Evolutionary conservation across 2,888 invertebrate genomes (phyloP).

Genomic region (Harpagoxenus sublaevis): DNA sequence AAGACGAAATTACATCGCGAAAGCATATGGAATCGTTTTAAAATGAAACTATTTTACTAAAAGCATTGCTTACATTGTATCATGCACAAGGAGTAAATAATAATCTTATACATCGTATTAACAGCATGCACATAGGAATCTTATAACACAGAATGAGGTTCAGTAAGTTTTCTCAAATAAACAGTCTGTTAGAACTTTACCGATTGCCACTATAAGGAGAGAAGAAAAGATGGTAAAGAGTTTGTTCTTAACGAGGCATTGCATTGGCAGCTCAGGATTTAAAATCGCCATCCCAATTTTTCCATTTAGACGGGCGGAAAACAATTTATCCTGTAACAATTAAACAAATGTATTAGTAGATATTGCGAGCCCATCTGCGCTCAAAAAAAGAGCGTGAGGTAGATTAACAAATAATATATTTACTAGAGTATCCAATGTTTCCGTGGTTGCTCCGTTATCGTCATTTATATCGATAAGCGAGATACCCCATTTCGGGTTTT

Average conservation of each 20-base stretch:
- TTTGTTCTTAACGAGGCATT: slow-evolving; percentile 89
- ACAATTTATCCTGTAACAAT: slow-evolving; percentile 87
- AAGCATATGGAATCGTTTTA: slow-evolving; percentile 27
- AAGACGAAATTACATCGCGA: slow-evolving; percentile 12
- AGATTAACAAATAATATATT: slow-evolving; percentile 50
- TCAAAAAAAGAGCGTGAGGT: not conserved
- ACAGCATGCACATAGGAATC: slow-evolving; percentile 40
- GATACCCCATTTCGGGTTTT: slow-evolving; percentile 92
- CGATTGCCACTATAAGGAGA: slow-evolving; percentile 85
- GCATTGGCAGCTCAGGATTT: slow-evolving; percentile 89
- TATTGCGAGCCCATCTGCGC: not conserved
- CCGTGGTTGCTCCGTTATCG: slow-evolving; percentile 78
- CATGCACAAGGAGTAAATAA: slow-evolving; percentile 31
- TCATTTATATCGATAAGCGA: slow-evolving; percentile 87
- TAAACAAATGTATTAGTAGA: slow-evolving; percentile 32
- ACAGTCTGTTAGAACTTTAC: slow-evolving; percentile 84
- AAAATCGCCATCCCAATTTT: slow-evolving; percentile 88
- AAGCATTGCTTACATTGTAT: slow-evolving; percentile 25
- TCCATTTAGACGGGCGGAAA: slow-evolving; percentile 87
- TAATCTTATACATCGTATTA: slow-evolving; percentile 47
- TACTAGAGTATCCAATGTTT: slow-evolving; percentile 85
- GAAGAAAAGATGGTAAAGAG: slow-evolving; percentile 87
- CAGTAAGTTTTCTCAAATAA: slow-evolving; percentile 76
- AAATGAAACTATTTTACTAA: slow-evolving; percentile 28
- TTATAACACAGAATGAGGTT: slow-evolving; percentile 44